These are phyloP conservation scores for Lomographa bimaculata DNA, from an alignment of 2,888 invertebrate species.

Conservation along the genomic window DNA sequence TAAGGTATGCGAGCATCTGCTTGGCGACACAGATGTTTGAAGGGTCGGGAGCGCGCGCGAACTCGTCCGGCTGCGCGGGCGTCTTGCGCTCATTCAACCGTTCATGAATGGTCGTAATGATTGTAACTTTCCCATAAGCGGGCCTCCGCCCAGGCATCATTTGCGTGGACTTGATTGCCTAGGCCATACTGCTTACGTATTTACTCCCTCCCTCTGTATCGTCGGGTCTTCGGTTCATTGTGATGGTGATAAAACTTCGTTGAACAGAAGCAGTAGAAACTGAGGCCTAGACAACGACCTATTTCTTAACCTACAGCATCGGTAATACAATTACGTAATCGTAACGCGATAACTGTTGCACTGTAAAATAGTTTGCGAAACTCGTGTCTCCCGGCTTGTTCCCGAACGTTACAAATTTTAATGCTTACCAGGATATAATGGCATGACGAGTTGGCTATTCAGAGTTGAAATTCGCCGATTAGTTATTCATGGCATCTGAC, in stretches of 20 bases:
- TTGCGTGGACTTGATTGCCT: conserved; percentile 49
- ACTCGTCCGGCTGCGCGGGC: conserved; percentile 43
- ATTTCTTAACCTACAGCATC: too few relatives aligned
- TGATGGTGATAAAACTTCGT: too few relatives aligned
- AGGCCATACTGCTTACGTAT: conserved; percentile 30
- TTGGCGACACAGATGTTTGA: conserved; percentile 57
- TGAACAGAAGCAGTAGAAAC: too few relatives aligned
- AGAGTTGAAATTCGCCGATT: conserved; percentile 52
- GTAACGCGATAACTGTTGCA: background rate
- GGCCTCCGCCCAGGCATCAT: conserved; percentile 61
- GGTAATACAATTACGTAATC: conserved; percentile 12
- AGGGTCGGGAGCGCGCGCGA: conserved; percentile 57
- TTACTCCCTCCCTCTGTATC: conserved; percentile 43
- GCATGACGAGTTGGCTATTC: conserved; percentile 41
- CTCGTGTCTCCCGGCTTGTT: background rate
- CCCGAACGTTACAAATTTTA: too few relatives aligned
- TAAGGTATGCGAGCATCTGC: conserved; percentile 42
- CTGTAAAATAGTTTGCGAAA: conserved; percentile 1
- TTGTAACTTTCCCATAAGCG: conserved; percentile 76
- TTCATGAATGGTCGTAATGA: conserved; percentile 77
- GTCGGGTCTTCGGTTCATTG: too few relatives aligned
- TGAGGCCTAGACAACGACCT: too few relatives aligned
- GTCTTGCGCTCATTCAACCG: conserved; percentile 77
- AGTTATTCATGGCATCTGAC: conserved; percentile 65
- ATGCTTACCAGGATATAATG: conserved; percentile 2